phyloP scores from a whole-genome alignment of 2,888 invertebrate species.

The Hypolimnas misippus region DNA sequence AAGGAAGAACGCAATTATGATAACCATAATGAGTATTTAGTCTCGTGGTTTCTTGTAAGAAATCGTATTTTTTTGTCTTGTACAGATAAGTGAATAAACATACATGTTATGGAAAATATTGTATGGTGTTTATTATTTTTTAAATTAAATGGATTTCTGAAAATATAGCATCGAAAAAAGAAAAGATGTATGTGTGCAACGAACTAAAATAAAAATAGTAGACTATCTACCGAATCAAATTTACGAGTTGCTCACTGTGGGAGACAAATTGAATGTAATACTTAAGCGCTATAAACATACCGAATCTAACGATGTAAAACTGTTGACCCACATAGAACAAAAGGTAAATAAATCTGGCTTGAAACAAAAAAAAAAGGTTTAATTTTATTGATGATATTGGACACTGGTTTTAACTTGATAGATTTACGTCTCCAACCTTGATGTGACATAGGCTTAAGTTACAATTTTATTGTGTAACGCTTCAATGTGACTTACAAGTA shows the following conservation, averaged over 20 bases:
- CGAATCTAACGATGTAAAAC: conserved; percentile 60
- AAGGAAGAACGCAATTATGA: conserved; percentile 38
- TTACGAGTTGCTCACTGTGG: conserved; percentile 7
- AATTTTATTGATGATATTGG: conserved; percentile 49
- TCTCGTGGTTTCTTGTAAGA: conserved; percentile 9
- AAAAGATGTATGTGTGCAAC: too few species aligned
- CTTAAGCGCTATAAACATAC: conserved; percentile 16
- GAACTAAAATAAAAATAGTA: background rate
- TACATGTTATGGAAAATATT: too few species aligned
- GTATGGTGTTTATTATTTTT: too few species aligned
- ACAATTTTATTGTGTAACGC: conserved; percentile 31
- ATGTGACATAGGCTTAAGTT: conserved; percentile 46
- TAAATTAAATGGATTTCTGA: too few species aligned
- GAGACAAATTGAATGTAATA: conserved; percentile 36
- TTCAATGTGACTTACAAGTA: conserved; percentile 26
- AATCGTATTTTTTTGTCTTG: background rate
- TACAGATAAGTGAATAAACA: background rate
- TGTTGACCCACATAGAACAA: conserved; percentile 74
- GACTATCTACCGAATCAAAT: background rate
- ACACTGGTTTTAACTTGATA: conserved; percentile 44
- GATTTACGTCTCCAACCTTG: conserved; percentile 49
- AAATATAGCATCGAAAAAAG: too few species aligned
- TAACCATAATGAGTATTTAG: conserved; percentile 23
- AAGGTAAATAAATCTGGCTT: conserved; percentile 72
- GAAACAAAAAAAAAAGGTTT: conserved; percentile 70